phyloP scores from a whole-genome alignment of 2,797 vertebrate genomes.

The Erpetoichthys calabaricus region DNA sequence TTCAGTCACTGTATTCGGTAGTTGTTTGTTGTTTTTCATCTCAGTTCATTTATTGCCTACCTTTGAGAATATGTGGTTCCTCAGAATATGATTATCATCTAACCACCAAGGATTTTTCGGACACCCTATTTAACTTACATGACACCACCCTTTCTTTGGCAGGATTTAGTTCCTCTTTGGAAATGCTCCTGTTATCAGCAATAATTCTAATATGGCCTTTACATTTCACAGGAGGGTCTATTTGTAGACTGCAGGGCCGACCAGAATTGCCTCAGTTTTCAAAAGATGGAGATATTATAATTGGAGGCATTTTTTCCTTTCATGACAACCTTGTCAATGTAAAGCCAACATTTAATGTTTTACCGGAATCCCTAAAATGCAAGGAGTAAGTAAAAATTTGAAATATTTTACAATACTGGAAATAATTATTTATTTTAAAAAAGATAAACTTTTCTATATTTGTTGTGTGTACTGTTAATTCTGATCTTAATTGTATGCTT shows the following conservation, averaged over 20 bases:
- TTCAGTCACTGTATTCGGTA: no score
- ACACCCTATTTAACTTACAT: neutral
- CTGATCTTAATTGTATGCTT: no score
- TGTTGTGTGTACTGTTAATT: no score
- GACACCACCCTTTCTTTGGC: neutral
- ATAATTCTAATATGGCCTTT: neutral
- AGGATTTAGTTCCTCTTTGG: no score
- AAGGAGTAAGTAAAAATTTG: neutral
- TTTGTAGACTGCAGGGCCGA: neutral
- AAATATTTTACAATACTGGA: no score
- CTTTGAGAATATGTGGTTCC: no score
- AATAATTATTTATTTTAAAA: no score
- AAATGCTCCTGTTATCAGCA: neutral
- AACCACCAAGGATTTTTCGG: no score
- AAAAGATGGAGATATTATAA: constrained; percentile 1
- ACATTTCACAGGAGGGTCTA: neutral
- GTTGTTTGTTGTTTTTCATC: no score
- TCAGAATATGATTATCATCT: no score
- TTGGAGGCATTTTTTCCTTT: constrained; percentile 2
- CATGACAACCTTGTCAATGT: neutral
- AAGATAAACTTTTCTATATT: no score
- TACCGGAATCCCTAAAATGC: neutral
- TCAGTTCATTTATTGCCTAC: no score
- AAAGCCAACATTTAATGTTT: neutral
- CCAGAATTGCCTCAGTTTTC: constrained; percentile 1